These are phyloP conservation scores for Dolichallabes microphthalmus DNA, from an alignment of 2,113 vertebrate genomes.

Conservation along the genomic window DNA sequence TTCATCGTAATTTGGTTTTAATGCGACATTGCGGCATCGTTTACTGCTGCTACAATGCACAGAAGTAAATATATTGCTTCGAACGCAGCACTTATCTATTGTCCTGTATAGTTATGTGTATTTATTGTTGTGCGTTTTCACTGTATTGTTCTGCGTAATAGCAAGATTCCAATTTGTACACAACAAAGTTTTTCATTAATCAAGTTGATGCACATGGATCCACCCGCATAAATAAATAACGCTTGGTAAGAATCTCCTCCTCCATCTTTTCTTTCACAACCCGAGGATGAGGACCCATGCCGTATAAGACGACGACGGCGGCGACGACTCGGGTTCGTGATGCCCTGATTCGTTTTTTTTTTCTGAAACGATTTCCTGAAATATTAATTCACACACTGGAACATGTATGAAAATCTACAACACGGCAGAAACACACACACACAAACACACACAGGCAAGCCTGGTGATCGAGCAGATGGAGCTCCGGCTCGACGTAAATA, in stretches of 20 bases:
- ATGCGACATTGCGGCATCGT: too few relatives aligned
- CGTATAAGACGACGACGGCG: not conserved
- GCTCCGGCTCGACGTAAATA: constrained; percentile 24
- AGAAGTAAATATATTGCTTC: not conserved
- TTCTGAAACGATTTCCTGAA: not conserved
- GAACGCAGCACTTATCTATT: not conserved
- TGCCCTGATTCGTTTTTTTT: not conserved
- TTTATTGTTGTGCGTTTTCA: not conserved
- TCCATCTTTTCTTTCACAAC: not conserved
- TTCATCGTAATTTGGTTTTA: too few relatives aligned
- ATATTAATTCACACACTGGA: not conserved
- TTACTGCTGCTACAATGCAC: not conserved
- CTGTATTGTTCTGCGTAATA: not conserved
- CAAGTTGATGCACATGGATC: not conserved
- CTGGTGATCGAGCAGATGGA: not conserved
- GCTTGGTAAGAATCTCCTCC: not conserved
- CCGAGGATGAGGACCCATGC: not conserved
- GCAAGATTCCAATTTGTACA: too few relatives aligned
- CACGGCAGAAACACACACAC: not conserved
- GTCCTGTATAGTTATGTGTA: not conserved
- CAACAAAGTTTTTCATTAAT: not conserved
- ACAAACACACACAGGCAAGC: not conserved
- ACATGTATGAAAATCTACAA: not conserved
- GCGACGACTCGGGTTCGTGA: not conserved
- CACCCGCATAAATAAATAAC: not conserved